Evolutionary conservation across 2,888 invertebrate genomes (phyloP), one percentile per base, ranked within the genome.

Genomic region (Idaea biselata): DNA sequence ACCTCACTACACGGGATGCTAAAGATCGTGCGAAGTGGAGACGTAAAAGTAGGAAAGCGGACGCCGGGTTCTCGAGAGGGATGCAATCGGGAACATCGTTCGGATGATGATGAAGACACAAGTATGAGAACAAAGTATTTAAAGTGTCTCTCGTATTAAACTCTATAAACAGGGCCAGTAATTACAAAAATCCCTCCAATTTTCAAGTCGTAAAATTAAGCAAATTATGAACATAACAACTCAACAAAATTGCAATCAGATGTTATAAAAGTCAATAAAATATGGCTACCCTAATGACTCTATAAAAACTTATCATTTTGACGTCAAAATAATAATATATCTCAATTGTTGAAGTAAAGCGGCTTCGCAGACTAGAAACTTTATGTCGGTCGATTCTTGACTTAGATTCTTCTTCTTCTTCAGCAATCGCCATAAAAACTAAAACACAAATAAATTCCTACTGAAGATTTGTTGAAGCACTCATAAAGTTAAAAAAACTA

Each of bases 291-390:
- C 44, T 55, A 55, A 55, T 55, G 55, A 55, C 55, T 55, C 17
- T 17, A 55, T 55, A 55, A 55, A 55, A 55, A 55, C 55, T 55
- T 55, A 17, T 16, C 55, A 55, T 55, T 55, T 55, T 25, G 25
- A 44, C 44, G 44, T 44, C 44, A 44, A 55, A 55, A 17, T 53
- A 55, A 55, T 16, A 16, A 62, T 58, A 69, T 66, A 67, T 65
- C 75, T 74, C 74, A 71, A 73, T 77, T 75, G 66, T 71, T 68
- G 66, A 74, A 25, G 76, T 73, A 75, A 74, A 70, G 65, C 69
- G 65, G 63, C 64, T 62, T 6, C 11, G 44, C 11, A 44, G 44
- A 44, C 44, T 44, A 44, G 44, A 8, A 8, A 44, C 44, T 14
- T 44, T 11, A 4, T 8, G 44, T 44, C 44, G 8, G 44, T 11